Evolutionary conservation across 2,113 vertebrate genomes (phyloP).

Genomic region (Pteronura brasiliensis): DNA sequence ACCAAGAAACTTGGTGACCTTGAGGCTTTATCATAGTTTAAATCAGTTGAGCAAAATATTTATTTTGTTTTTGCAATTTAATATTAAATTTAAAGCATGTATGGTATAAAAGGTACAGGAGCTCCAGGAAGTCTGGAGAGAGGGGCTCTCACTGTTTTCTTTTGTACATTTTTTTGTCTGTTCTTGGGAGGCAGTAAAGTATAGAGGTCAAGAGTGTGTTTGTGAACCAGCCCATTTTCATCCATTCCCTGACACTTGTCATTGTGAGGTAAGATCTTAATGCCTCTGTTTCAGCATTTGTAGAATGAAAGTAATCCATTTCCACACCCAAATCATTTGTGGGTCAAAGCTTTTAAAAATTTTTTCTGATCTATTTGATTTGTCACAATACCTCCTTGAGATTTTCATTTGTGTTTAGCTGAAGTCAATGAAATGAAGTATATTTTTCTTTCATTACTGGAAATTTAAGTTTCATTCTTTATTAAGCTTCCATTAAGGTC

Average conservation of each 20-base stretch:
- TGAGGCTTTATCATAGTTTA: background rate
- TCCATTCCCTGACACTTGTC: background rate
- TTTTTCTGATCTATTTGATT: background rate
- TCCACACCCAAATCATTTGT: background rate
- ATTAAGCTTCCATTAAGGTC: background rate
- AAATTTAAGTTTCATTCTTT: background rate
- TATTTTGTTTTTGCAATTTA: background rate
- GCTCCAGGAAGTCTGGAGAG: background rate
- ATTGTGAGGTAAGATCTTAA: background rate
- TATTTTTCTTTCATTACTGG: background rate
- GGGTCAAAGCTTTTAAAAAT: background rate
- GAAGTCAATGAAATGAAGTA: background rate
- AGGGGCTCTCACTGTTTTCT: background rate
- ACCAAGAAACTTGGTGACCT: background rate
- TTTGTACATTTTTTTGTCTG: background rate
- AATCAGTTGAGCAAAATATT: background rate
- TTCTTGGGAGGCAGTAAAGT: background rate
- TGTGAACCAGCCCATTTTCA: background rate
- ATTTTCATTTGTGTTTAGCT: background rate
- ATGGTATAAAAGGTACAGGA: background rate
- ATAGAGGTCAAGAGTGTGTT: background rate
- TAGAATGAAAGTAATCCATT: background rate
- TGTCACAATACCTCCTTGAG: background rate
- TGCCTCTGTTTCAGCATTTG: background rate
- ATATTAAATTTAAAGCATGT: background rate